Percentiles rank a stretch among this genome's conserved stretches.
Conservation (phyloP, 2,113 vertebrate genomes). For the Rhipidura dahli region DNA sequence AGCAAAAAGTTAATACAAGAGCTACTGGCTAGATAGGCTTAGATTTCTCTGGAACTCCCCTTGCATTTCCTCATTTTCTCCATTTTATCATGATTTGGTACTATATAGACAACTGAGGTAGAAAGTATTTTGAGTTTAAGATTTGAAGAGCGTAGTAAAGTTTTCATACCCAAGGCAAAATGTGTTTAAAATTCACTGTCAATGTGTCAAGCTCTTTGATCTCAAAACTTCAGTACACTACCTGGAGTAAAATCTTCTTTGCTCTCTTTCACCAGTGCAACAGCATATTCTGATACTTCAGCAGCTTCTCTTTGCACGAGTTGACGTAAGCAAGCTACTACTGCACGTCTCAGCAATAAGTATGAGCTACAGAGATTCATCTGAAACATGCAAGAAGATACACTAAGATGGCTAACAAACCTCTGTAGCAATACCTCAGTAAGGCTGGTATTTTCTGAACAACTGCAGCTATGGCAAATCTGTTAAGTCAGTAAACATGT, state of each 20-base stretch:
- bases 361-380: slow-evolving; percentile 88
- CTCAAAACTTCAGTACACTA: slow-evolving; percentile 52
- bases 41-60: background rate
- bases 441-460: background rate
- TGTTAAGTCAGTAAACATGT: background rate
- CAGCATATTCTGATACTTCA: slow-evolving; percentile 86
- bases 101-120: background rate
- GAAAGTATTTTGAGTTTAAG: background rate
- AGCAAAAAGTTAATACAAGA: background rate
- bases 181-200: background rate
- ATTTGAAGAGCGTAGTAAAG: background rate
- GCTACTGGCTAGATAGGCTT: background rate
- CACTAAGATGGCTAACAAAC: slow-evolving; percentile 6
- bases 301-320: slow-evolving; percentile 88
- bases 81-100: background rate
- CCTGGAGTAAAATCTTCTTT: slow-evolving; percentile 80
- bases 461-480: background rate
- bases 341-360: slow-evolving; percentile 83
- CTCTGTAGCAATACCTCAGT: background rate
- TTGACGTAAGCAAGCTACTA: slow-evolving; percentile 87
- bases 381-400: slow-evolving; percentile 73
- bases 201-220: background rate
- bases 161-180: background rate
- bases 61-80: background rate
- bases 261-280: slow-evolving; percentile 81